These are phyloP conservation scores for Drosophila kikkawai DNA, from an alignment of 1,140 invertebrate genomes.

Conservation along the genomic window DNA sequence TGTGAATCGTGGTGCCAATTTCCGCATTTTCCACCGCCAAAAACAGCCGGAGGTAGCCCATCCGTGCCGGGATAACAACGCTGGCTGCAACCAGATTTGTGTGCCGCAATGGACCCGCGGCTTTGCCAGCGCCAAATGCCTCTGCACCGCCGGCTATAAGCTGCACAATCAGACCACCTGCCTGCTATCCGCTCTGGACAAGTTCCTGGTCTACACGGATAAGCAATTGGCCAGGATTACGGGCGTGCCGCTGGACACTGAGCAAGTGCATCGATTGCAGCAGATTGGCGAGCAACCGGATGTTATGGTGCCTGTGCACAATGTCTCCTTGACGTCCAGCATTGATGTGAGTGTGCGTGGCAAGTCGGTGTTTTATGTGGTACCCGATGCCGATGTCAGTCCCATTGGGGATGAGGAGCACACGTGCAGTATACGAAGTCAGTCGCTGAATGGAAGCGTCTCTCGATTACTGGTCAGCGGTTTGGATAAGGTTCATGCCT, in stretches of 20 bases:
- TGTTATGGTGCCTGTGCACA: constrained; percentile 89
- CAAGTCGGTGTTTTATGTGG: constrained; percentile 88
- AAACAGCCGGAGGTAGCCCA: constrained; percentile 90
- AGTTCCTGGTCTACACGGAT: constrained; percentile 89
- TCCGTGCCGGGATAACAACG: constrained; percentile 90
- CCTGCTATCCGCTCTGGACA: constrained; percentile 85
- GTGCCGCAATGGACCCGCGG: constrained; percentile 87
- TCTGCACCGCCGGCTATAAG: constrained; percentile 90
- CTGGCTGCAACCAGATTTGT: constrained; percentile 92
- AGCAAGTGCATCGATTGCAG: constrained; percentile 61
- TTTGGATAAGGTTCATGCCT: constrained; percentile 86
- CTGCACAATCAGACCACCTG: constrained; percentile 87
- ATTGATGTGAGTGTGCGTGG: constrained; percentile 90
- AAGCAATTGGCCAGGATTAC: constrained; percentile 88
- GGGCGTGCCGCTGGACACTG: constrained; percentile 86
- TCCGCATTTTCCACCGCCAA: constrained; percentile 90
- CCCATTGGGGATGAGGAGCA: constrained; percentile 16
- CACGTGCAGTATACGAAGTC: constrained; percentile 53
- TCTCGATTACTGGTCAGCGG: constrained; percentile 60
- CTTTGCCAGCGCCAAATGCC: constrained; percentile 87
- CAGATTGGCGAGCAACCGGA: constrained; percentile 81
- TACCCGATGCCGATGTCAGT: constrained; percentile 18
- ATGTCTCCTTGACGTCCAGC: constrained; percentile 87
- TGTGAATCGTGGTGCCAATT: constrained; percentile 86
- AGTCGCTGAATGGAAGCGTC: constrained; percentile 81